Conservation (phyloP, 2,888 invertebrate species). For the Apoderus coryli region DNA sequence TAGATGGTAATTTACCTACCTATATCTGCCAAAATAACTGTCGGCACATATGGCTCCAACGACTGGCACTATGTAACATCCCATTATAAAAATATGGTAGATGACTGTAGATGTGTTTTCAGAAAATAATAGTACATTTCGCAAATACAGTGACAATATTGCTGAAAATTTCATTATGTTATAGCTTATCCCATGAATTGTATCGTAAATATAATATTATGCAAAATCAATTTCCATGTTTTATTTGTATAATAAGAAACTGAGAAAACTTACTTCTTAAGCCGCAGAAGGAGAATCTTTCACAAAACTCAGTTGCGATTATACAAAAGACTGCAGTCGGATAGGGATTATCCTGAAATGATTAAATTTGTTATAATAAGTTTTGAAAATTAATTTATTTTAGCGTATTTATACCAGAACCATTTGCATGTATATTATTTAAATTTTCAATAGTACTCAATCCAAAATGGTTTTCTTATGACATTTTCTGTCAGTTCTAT, state of each 20-base stretch:
- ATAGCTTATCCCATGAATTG: not conserved
- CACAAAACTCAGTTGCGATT: constrained; percentile 73
- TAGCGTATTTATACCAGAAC: no score
- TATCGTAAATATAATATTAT: not conserved
- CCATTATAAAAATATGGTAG: constrained; percentile 63
- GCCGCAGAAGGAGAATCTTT: constrained; percentile 75
- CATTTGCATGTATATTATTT: no score
- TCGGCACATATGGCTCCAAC: constrained; percentile 67
- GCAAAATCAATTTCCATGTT: not conserved
- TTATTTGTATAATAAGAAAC: no score
- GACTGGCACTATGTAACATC: constrained; percentile 62
- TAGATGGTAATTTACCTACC: no score
- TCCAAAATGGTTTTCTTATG: no score
- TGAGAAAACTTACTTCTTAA: constrained; percentile 56
- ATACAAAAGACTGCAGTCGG: constrained; percentile 65
- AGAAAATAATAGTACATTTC: constrained; percentile 48
- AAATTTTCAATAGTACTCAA: no score
- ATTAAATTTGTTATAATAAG: no score
- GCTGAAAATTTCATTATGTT: constrained; percentile 37
- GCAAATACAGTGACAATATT: constrained; percentile 63
- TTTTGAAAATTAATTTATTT: no score
- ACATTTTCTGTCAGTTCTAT: no score
- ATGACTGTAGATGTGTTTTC: constrained; percentile 57
- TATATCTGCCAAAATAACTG: constrained; percentile 62
- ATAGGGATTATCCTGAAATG: constrained; percentile 35